Base-by-base conservation (phyloP, 2,888 invertebrate genomes). In the Leucoptera coffeella region DNA sequence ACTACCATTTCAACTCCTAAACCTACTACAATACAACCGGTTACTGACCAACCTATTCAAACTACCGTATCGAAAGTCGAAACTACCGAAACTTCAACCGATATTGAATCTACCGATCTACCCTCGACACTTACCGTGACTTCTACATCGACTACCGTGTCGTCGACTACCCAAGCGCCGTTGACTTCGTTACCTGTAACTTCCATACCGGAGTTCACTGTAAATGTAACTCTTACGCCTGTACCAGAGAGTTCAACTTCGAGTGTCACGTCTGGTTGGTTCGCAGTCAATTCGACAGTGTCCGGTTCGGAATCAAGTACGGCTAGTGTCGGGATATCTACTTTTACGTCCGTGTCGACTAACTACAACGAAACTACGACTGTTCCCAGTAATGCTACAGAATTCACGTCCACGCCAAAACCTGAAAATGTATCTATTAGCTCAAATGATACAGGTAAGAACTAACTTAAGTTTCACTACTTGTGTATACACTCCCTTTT, bases 151-250 rank as follows among this genome's bases (percentile, higher is more conserved):
- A 33, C 37, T 4, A 32, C 39, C 6, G 33, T 32, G 15, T 31
- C 32, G 12, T 20, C 37, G 14, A 27, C 35, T 29, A 29, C 33
- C 7, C 24, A 19, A 20, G 14, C 14, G n/a, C 11, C 20, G 3
- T 15, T 23, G 8, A 29, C 29, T 14, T 15, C 15, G 13, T 30
- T 12, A 17, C 23, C 26, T n/a, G n/a, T n/a, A 25, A 26, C 29
- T n/a, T 40, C 54, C 2, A 33, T 54, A 7, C 28, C 47, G 20
- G 64, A 57, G 37, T 65, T 65, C 23, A 53, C 48, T 2, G 57
- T 65, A 0, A 64, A 64, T 14, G 57, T 64, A 2, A 65, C 65
- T n/a, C n/a, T n/a, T n/a, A n/a, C n/a, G n/a, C n/a, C n/a, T n/a
- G n/a, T n/a, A n/a, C n/a, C n/a, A n/a, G n/a, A n/a, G n/a, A n/a